A percentile compares a stretch with the other conserved stretches of the same genome.
Evolutionary conservation across 2,888 invertebrate species (phyloP).

Genomic region (Melangyna quadrimaculata): DNA sequence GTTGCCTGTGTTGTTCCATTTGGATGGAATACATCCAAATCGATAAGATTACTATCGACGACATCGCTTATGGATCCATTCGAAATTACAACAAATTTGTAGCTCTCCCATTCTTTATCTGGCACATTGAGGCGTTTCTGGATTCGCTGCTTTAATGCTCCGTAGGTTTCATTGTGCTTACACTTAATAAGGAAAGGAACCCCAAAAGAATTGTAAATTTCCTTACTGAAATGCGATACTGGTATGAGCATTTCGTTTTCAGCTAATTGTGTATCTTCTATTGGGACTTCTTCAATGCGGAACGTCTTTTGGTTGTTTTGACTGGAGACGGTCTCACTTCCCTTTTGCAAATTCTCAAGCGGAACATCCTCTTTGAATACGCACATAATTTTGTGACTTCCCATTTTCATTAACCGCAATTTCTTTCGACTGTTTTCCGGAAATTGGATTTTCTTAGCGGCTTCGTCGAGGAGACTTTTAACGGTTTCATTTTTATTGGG

Average conservation of each 20-base stretch:
- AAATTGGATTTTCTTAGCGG: constrained; percentile 94
- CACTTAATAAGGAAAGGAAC: constrained; percentile 95
- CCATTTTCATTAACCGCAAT: constrained; percentile 90
- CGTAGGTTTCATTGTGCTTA: constrained; percentile 94
- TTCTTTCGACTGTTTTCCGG: constrained; percentile 93
- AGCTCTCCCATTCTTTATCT: constrained; percentile 99
- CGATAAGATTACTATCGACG: constrained; percentile 83
- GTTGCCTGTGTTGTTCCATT: constrained; percentile 56
- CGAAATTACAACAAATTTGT: constrained; percentile 95
- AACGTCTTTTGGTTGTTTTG: constrained; percentile 83
- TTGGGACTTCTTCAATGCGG: constrained; percentile 96
- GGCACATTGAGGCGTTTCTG: constrained; percentile 95
- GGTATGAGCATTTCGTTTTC: constrained; percentile 95
- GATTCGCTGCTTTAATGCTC: constrained; percentile 92
- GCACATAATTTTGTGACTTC: constrained; percentile 87
- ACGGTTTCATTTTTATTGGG: constrained; percentile 97
- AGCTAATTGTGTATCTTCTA: constrained; percentile 91
- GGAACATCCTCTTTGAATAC: constrained; percentile 87
- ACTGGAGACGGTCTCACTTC: constrained; percentile 79
- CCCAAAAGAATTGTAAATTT: constrained; percentile 95
- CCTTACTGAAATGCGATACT: constrained; percentile 98
- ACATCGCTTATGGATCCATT: constrained; percentile 93
- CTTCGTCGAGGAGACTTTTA: constrained; percentile 94
- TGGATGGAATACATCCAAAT: constrained; percentile 77
- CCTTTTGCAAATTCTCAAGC: constrained; percentile 82